These are phyloP conservation scores for Eospalax fontanierii DNA, from an alignment of 2,797 vertebrate species.

Conservation along the genomic window DNA sequence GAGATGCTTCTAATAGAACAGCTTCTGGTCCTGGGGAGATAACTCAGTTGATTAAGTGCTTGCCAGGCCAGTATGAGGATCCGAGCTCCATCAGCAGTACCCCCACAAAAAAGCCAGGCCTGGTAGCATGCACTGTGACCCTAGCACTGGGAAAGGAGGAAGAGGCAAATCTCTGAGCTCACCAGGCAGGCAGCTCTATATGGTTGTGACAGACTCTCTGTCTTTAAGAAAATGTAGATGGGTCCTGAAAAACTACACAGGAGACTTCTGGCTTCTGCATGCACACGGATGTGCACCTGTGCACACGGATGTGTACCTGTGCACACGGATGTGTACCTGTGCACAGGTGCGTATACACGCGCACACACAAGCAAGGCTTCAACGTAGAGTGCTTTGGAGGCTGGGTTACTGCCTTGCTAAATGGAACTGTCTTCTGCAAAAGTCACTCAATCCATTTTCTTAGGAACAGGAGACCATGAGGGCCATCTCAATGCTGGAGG, in stretches of 20 bases:
- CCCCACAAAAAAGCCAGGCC: not conserved
- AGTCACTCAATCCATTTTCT: not conserved
- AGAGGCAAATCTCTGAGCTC: too few species aligned
- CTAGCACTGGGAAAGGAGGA: not conserved
- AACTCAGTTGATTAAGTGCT: not conserved
- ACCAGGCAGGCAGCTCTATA: not conserved
- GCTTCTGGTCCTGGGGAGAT: not conserved
- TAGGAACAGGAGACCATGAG: accelerated
- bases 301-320: too few species aligned
- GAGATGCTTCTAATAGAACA: accelerated
- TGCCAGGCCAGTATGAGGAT: not conserved
- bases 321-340: not conserved
- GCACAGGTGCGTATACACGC: not conserved
- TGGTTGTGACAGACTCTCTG: not conserved
- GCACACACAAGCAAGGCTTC: not conserved
- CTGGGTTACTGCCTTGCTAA: accelerated
- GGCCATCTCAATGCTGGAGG: accelerated
- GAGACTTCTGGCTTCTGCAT: not conserved
- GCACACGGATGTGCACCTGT: not conserved
- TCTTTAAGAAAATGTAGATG: not conserved
- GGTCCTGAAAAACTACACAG: not conserved
- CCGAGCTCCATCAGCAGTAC: not conserved
- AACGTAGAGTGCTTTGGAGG: too few species aligned
- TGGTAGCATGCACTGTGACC: not conserved
- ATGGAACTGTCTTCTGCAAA: accelerated